Percentiles rank a stretch among this genome's conserved stretches.
These are phyloP conservation scores for Lepilemur ruficaudatus DNA, from an alignment of 2,797 vertebrate species.

Conservation along the genomic window DNA sequence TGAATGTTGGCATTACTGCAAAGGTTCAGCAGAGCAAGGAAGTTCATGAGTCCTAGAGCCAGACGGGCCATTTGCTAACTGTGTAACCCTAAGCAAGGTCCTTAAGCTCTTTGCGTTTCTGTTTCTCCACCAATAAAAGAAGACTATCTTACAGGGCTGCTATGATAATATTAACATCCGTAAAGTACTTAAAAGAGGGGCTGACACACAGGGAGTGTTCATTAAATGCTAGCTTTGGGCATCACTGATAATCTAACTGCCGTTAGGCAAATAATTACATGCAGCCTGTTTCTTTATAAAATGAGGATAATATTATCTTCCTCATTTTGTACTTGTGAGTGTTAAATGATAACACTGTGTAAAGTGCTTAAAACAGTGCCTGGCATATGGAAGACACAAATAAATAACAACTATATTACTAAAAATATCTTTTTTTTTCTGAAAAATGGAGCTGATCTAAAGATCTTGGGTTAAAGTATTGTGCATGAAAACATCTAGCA, in stretches of 20 bases:
- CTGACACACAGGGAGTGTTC: not conserved
- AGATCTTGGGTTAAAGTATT: not conserved
- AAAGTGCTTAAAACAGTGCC: constrained; percentile 33
- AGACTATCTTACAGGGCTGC: not conserved
- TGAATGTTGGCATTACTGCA: not conserved
- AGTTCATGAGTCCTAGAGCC: not conserved
- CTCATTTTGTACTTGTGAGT: not conserved
- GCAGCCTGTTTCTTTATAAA: constrained; percentile 29
- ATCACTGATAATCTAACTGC: not conserved
- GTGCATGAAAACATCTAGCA: not conserved
- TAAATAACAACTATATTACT: constrained; percentile 24
- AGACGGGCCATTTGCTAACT: not conserved
- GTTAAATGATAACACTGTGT: constrained; percentile 3
- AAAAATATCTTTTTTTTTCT: constrained; percentile 38
- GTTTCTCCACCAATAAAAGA: not conserved
- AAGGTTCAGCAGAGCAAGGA: not conserved
- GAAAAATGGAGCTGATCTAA: constrained; percentile 1
- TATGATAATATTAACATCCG: not conserved
- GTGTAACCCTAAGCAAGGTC: not conserved
- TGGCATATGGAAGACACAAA: constrained; percentile 51
- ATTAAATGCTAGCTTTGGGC: not conserved
- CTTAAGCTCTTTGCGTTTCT: not conserved
- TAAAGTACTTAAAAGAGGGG: not conserved
- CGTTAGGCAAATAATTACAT: not conserved
- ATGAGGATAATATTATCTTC: constrained; percentile 18